Percentiles rank a stretch among this genome's conserved stretches.
Conservation (phyloP, 2,113 vertebrate genomes). For the Tupaia chinensis region DNA sequence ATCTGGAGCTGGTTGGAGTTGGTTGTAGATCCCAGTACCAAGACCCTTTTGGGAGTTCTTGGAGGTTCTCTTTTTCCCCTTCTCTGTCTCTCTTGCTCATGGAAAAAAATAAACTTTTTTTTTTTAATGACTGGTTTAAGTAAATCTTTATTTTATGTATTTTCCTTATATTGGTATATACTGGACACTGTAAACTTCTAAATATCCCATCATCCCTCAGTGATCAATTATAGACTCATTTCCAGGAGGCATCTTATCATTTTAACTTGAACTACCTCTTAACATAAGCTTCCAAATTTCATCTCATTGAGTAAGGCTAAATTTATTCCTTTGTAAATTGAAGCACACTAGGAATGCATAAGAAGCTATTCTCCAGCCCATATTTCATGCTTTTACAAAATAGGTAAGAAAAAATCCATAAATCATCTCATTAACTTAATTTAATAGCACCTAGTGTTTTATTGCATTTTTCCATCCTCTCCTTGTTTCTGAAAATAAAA, state of each 20-base stretch:
- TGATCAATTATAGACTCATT: constrained; percentile 42
- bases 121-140: neutral
- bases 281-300: constrained; percentile 28
- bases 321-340: constrained; percentile 31
- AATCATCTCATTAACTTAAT: neutral
- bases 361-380: neutral
- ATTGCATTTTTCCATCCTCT: neutral
- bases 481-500: neutral
- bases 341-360: neutral
- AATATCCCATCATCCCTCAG: neutral
- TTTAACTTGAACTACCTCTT: constrained; percentile 39
- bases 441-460: neutral
- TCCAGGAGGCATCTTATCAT: neutral
- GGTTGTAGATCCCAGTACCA: too few relatives aligned
- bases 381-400: neutral
- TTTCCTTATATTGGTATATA: constrained; percentile 21
- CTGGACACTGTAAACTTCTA: constrained; percentile 12
- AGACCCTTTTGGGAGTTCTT: too few relatives aligned
- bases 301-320: neutral
- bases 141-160: neutral
- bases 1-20: too few relatives aligned
- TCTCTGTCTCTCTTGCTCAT: too few relatives aligned
- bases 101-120: too few relatives aligned
- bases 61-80: too few relatives aligned
- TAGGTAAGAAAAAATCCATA: neutral